Evolutionary conservation across 2,888 invertebrate species (phyloP), one percentile per base, ranked within the genome.

Genomic region (Drepanosiphum platanoidis): DNA sequence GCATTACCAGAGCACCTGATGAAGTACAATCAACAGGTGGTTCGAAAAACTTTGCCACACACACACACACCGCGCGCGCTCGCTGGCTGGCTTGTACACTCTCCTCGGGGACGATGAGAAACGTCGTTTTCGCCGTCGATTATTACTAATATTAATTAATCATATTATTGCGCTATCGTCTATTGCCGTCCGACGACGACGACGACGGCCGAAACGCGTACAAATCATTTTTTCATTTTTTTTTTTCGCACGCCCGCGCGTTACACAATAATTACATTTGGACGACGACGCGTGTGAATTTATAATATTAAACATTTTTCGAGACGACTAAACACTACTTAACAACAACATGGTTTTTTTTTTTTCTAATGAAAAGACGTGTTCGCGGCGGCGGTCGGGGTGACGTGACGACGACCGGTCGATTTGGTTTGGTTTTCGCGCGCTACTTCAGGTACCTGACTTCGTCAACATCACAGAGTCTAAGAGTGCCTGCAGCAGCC

Each of bases 391-490:
- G n/a, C n/a, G n/a, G n/a, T n/a, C n/a, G n/a, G n/a, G n/a, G n/a
- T n/a, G n/a, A n/a, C n/a, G n/a, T n/a, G n/a, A n/a, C n/a, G 66
- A 46, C 52, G 61, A 8, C 66, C 18, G 52, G 32, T 61, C 70
- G 82, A 81, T 71, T 27, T 42, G 74, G 86, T 82, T 70, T 61
- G 8, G 36, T 78, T 82, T 88, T 87, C 96, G 96, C 96, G 96
- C 96, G 96, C 96, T 97, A 97, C 96, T 96, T 96, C 96, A 96
- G 96, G 96, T 97, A 97, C 96, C 96, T 97, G 96, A 96, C 96
- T 96, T 77, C 84, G 52, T 84, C 66, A 84, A 84, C 46, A 84
- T 75, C 13, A 58, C 58, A 68, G 84, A 84, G 84, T 84, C 84
- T 77, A 84, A 75, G 52, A 84, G 77, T 77, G 75, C 84, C 84